A percentile compares a stretch with the other conserved stretches of the same genome.
phyloP scores from a whole-genome alignment of 35 echinoderm and acorn worm genomes.

The Strongylocentrotus purpuratus region DNA sequence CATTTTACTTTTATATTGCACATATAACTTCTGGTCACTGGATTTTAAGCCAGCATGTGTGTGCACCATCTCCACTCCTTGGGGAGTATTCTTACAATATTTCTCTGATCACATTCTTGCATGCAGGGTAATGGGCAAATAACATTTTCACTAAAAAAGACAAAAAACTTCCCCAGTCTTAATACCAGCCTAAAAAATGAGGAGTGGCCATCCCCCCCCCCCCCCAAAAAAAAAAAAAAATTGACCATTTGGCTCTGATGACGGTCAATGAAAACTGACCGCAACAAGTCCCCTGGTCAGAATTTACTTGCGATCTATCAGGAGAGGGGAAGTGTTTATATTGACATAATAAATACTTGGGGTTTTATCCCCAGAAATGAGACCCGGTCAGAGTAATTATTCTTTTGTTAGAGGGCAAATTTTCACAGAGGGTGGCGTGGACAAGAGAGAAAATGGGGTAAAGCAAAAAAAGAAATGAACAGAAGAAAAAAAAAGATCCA shows the following conservation, averaged over 20 bases:
- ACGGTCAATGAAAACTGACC: background rate
- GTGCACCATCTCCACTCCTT: no score
- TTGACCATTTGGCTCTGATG: background rate
- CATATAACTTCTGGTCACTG: no score
- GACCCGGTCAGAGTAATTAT: background rate
- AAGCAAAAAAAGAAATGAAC: background rate
- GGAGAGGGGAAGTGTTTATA: background rate
- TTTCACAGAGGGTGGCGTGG: background rate
- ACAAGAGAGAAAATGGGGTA: background rate
- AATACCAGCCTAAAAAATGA: background rate
- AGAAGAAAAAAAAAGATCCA: background rate
- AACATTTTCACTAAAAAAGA: background rate
- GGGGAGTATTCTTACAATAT: no score
- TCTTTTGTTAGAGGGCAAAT: conserved; percentile 10
- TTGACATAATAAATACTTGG: background rate
- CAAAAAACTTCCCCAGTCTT: background rate
- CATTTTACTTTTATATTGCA: no score
- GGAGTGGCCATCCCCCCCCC: background rate
- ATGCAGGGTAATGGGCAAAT: no score
- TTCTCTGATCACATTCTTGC: no score
- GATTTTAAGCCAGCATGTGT: no score
- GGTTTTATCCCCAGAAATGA: background rate
- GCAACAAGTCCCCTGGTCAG: background rate
- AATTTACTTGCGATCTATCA: background rate
- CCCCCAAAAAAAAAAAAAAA: no score